Evolutionary conservation across 64 coral and sea anemone genomes (phyloP), one percentile per base, ranked within the genome.

Genomic region (Stylophora pistillata): DNA sequence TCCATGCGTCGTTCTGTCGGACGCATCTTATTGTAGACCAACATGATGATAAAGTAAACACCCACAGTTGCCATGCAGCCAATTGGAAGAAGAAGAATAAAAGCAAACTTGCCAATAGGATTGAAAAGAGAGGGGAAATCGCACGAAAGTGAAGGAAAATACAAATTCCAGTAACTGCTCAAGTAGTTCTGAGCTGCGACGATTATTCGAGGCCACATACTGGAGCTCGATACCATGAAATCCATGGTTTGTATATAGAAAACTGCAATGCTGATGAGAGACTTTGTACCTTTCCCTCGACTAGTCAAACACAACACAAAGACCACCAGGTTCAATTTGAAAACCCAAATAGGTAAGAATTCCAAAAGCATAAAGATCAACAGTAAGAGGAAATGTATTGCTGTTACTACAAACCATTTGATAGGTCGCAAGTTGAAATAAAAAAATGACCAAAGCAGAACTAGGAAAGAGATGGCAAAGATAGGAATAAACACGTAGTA

Each of bases 161-260:
- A 81, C 15, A 94, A 53, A 54, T 94, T 94, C 79, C 87, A 94
- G 33, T 78, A 82, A 41, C 86, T 94, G 58, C 92, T 94, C 15
- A 94, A 69, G 92, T 89, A 89, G 59, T 47, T 87, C 34, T 94
- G 92, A 30, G 86, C 86, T 17, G 53, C 41, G 85, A 88, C 21
- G 13, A 94, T 71, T 18, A 70, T 12, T 58, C 21, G 15, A 26
- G 91, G 91, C 91, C 91, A 93, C 23, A 93, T 72, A 13, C 85
- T 65, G 56, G 82, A 34, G 55, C 29, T 93, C 0, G 78, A 87
- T 23, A 93, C 86, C 30, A 93, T 81, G 55, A 87, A 87, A 68
- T 93, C 91, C 30, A 89, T 78, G 18, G 91, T 93, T 83, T 93
- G 91, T 15, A 93, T 88, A 62, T 93, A 93, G 30, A 93, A 93